phyloP scores from a whole-genome alignment of 2,888 invertebrate genomes.

The Tenthredo notha region DNA sequence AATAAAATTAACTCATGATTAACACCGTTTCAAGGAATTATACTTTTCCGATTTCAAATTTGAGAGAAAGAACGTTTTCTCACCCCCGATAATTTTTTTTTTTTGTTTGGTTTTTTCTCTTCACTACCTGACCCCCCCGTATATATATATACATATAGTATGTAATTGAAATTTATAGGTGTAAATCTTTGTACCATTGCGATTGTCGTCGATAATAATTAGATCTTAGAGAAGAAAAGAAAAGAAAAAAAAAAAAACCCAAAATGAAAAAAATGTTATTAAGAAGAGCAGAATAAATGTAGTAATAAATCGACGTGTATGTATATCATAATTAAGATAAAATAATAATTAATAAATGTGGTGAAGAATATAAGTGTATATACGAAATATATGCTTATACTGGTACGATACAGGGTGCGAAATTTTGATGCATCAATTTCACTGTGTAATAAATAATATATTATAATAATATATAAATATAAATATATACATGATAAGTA shows the following conservation, averaged over 20 bases:
- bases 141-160: neutral
- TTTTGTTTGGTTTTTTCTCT: neutral
- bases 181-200: slow-evolving; percentile 3
- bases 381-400: slow-evolving; percentile 55
- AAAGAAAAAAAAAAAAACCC: no score
- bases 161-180: neutral
- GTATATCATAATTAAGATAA: neutral
- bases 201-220: neutral
- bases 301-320: neutral
- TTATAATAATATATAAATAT: neutral
- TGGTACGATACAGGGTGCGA: slow-evolving; percentile 60
- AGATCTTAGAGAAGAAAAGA: neutral
- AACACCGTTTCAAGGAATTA: no score
- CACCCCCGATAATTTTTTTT: no score
- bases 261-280: neutral
- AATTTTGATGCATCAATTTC: slow-evolving; percentile 64
- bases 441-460: slow-evolving; percentile 64
- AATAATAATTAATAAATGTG: slow-evolving; percentile 1
- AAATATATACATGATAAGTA: neutral
- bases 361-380: neutral
- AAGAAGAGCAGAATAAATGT: neutral
- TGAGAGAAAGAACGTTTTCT: no score
- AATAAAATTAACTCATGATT: no score
- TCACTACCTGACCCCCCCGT: neutral
- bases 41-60: no score